Evolutionary conservation across 2,113 vertebrate species (phyloP).

Genomic region (Psilopsiagon aurifrons): DNA sequence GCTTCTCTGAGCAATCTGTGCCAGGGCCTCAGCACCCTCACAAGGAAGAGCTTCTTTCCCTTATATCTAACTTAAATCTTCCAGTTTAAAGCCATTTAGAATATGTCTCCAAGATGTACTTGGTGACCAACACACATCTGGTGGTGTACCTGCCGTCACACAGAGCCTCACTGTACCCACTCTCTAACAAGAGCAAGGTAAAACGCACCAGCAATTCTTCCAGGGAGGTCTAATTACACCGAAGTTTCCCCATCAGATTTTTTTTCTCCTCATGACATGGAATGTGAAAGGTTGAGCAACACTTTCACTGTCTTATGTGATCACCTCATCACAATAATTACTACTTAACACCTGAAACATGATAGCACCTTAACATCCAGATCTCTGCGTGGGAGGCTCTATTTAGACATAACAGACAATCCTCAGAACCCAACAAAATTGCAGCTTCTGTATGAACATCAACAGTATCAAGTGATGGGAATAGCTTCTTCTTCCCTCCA

Average conservation of each 20-base stretch:
- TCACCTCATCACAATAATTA: slow-evolving; percentile 4
- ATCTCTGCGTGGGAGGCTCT: neutral
- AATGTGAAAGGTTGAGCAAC: slow-evolving; percentile 6
- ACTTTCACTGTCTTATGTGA: neutral
- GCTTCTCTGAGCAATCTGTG: neutral
- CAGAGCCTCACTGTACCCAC: neutral
- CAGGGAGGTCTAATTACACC: neutral
- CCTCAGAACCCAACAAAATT: neutral
- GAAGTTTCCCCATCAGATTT: neutral
- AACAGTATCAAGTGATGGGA: slow-evolving; percentile 27
- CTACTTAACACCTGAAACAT: neutral
- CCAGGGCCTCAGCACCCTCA: neutral
- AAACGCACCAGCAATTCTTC: neutral
- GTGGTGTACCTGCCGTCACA: rapidly evolving
- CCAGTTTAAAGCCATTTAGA: neutral
- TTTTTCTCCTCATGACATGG: neutral
- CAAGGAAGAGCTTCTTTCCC: neutral
- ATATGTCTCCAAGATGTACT: neutral
- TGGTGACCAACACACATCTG: rapidly evolving
- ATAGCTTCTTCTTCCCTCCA: neutral
- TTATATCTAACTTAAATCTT: neutral
- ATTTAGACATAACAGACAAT: slow-evolving; percentile 24
- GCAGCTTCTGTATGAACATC: neutral
- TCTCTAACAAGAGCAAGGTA: neutral
- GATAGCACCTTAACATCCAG: slow-evolving; percentile 16